Percentiles rank a stretch among this genome's conserved stretches.
Evolutionary conservation across 2,888 invertebrate species (phyloP).

Genomic region (Cosmia trapezina): DNA sequence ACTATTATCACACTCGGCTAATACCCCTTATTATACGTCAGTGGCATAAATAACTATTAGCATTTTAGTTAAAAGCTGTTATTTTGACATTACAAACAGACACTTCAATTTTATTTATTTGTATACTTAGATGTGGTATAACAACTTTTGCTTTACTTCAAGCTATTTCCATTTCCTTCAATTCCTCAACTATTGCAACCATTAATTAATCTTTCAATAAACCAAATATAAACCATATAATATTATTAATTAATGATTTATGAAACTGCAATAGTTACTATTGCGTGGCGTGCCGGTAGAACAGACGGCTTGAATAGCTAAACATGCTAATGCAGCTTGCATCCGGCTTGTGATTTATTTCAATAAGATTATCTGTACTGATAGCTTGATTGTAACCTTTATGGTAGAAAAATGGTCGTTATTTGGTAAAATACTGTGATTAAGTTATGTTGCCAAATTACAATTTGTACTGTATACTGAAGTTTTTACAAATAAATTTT

Average conservation of each 20-base stretch:
- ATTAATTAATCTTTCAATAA: conserved; percentile 16
- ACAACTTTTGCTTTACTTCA: neutral
- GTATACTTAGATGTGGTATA: too few species aligned
- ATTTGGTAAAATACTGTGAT: conserved; percentile 28
- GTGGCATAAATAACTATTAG: too few species aligned
- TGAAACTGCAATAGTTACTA: conserved; percentile 21
- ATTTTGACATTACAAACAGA: too few species aligned
- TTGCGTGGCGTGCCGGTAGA: conserved; percentile 43
- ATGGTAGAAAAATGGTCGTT: conserved; percentile 21
- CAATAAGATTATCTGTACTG: conserved; percentile 54
- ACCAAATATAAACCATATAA: conserved; percentile 6
- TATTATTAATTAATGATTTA: conserved; percentile 25
- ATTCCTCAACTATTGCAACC: neutral
- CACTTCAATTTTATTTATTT: too few species aligned
- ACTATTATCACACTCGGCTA: too few species aligned
- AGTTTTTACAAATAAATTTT: neutral
- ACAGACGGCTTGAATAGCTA: conserved; percentile 30
- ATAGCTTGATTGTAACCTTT: conserved; percentile 37
- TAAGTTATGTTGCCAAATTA: neutral
- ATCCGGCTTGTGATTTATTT: conserved; percentile 65
- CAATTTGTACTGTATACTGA: neutral
- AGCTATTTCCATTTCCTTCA: neutral
- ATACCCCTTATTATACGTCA: too few species aligned
- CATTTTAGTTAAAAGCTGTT: too few species aligned
- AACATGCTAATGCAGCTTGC: conserved; percentile 48